Percentiles rank a stretch among this genome's conserved stretches.
Conservation (phyloP, 2,797 vertebrate species). For the Sebastiscus tertius region DNA sequence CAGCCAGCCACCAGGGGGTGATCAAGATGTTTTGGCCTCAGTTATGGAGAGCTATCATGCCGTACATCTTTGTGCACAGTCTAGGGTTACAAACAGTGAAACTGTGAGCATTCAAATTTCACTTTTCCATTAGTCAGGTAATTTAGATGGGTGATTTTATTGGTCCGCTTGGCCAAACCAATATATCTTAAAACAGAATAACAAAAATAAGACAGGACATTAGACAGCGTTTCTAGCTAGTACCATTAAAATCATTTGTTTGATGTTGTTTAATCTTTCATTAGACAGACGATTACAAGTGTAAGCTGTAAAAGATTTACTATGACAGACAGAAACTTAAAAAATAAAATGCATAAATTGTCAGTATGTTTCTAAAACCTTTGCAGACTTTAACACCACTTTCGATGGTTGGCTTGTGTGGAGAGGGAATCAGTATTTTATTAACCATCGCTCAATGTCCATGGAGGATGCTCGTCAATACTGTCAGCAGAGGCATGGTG, state of each 20-base stretch:
- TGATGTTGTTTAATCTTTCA: background rate
- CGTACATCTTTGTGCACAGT: too few relatives aligned
- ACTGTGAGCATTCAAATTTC: background rate
- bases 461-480: conserved; percentile 86
- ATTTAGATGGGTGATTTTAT: background rate
- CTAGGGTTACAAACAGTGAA: background rate
- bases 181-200: background rate
- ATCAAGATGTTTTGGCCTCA: too few relatives aligned
- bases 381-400: conserved; percentile 82
- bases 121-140: background rate
- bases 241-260: background rate
- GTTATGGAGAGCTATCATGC: too few relatives aligned
- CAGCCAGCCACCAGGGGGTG: too few relatives aligned
- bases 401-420: conserved; percentile 90
- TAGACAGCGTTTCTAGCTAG: background rate
- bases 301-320: background rate
- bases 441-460: conserved; percentile 66
- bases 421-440: conserved; percentile 87
- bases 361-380: conserved; percentile 8
- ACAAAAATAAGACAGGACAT: background rate
- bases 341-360: background rate
- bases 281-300: background rate
- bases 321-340: background rate
- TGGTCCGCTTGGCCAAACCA: background rate
- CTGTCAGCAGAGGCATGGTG: conserved; percentile 87